These are phyloP conservation scores for Magallana gigas DNA, from an alignment of 1,140 invertebrate species.

Conservation along the genomic window DNA sequence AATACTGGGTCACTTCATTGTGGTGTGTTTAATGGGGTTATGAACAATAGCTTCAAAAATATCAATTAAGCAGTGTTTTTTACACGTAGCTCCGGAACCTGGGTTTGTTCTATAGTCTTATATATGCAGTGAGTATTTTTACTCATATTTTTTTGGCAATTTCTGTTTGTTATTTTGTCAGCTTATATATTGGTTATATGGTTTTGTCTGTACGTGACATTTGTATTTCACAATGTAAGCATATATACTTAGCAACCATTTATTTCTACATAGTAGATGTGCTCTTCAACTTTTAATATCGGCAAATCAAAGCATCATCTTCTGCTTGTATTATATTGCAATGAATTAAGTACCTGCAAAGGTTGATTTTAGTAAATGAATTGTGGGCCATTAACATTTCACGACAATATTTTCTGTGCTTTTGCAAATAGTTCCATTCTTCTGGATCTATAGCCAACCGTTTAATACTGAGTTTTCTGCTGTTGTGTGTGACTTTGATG, in stretches of 20 bases:
- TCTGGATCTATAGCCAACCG: background rate
- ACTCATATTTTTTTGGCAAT: background rate
- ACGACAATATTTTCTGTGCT: background rate
- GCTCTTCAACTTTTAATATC: too few species aligned
- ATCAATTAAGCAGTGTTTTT: background rate
- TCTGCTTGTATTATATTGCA: background rate
- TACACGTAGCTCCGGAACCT: background rate
- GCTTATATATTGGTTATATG: background rate
- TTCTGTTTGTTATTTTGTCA: background rate
- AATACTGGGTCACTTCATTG: background rate
- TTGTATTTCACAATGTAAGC: background rate
- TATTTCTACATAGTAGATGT: background rate
- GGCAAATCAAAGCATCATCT: too few species aligned
- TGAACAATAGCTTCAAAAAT: background rate
- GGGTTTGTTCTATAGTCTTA: background rate
- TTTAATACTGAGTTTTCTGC: background rate
- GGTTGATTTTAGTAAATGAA: background rate
- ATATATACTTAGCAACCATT: background rate
- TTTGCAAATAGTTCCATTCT: too few species aligned
- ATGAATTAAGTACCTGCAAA: background rate
- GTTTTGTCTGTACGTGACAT: background rate
- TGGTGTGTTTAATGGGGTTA: background rate
- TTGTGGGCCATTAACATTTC: background rate
- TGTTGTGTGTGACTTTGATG: conserved; percentile 8
- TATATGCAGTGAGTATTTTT: conserved; percentile 3